Evolutionary conservation across 2,888 invertebrate genomes (phyloP).

Genomic region (Agelastica alni): DNA sequence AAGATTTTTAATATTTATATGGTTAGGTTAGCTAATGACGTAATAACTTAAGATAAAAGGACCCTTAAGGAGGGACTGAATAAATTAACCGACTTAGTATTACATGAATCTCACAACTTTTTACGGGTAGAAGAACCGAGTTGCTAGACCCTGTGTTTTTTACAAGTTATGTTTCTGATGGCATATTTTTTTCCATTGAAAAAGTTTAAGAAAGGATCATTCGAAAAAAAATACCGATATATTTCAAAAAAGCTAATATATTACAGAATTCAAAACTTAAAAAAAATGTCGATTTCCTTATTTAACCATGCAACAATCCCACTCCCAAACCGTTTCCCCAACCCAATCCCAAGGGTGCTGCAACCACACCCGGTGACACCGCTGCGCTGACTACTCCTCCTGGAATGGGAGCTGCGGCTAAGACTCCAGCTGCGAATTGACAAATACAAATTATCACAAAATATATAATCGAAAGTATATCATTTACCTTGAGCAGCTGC

Average conservation of each 20-base stretch:
- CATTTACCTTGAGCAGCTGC: constrained; percentile 50
- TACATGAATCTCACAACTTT: no score
- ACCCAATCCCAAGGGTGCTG: not conserved
- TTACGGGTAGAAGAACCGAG: no score
- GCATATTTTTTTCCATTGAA: not conserved
- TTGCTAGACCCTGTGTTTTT: no score
- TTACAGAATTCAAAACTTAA: not conserved
- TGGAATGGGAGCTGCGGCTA: constrained; percentile 50
- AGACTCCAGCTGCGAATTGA: constrained; percentile 44
- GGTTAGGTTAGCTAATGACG: no score
- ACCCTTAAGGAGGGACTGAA: no score
- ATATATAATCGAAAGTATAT: not conserved
- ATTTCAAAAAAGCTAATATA: not conserved
- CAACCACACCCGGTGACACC: constrained; percentile 46
- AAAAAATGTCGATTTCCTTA: not conserved
- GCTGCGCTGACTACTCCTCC: constrained; percentile 49
- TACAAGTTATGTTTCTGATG: no score
- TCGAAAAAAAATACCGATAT: not conserved
- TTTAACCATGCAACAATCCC: not conserved
- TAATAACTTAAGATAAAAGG: no score
- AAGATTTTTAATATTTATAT: no score
- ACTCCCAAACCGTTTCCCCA: not conserved
- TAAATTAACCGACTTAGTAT: no score
- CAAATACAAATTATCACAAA: not conserved
- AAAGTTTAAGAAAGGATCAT: not conserved